phyloP scores from a whole-genome alignment of 2,113 vertebrate genomes.

The Todiramphus saurophagus region DNA sequence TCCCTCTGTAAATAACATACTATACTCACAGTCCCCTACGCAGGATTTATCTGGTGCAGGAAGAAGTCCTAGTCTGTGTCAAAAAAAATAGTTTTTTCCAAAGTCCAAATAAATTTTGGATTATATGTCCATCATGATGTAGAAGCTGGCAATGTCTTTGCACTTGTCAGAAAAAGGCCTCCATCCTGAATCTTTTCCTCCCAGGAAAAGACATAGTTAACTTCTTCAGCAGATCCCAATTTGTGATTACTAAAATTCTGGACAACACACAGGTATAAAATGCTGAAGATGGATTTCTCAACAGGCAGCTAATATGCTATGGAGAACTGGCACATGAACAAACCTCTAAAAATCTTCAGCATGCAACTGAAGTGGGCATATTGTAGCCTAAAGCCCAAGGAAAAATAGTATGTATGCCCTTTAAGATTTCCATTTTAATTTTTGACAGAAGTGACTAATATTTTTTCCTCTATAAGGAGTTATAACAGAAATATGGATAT shows the following conservation, averaged over 20 bases:
- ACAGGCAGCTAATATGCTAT: background rate
- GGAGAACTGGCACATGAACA: background rate
- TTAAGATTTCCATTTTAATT: background rate
- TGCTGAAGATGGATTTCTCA: background rate
- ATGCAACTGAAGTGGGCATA: background rate
- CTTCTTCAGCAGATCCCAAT: background rate
- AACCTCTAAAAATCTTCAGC: background rate
- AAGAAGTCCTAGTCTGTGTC: background rate
- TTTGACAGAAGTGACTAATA: background rate
- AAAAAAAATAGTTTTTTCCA: background rate
- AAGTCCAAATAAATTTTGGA: background rate
- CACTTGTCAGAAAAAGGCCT: background rate
- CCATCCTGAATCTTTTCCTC: background rate
- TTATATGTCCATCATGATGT: background rate
- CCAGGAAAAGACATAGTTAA: background rate
- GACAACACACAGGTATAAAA: background rate
- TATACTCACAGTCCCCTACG: background rate
- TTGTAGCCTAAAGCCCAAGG: background rate
- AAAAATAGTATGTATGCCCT: background rate
- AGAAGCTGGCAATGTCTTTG: background rate
- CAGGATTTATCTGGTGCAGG: background rate
- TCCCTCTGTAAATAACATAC: background rate
- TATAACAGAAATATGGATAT: background rate
- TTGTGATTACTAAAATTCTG: background rate
- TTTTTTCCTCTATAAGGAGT: background rate